A percentile compares a stretch with the other conserved stretches of the same genome.
phyloP scores from a whole-genome alignment of 2,888 invertebrate genomes.

The Pardosa pseudoannulata region DNA sequence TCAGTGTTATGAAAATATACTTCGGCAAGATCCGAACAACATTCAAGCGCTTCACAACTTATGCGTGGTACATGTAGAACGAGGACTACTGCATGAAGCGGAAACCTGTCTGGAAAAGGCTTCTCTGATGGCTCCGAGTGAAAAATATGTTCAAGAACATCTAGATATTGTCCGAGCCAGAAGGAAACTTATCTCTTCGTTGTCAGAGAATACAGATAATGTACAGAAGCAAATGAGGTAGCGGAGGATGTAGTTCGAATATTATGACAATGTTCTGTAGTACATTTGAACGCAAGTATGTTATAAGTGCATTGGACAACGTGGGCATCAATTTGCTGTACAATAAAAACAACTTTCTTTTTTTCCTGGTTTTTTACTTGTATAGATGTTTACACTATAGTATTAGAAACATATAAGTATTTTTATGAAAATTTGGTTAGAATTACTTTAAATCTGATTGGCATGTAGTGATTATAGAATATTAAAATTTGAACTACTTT shows the following conservation, averaged over 20 bases:
- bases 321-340: background rate
- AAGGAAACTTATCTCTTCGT: slow-evolving; percentile 76
- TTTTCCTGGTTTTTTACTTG: no score
- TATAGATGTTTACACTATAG: no score
- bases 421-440: no score
- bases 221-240: slow-evolving; percentile 10
- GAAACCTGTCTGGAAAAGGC: slow-evolving; percentile 90
- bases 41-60: slow-evolving; percentile 96
- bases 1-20: slow-evolving; percentile 92
- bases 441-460: no score
- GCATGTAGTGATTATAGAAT: no score
- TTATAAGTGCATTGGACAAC: background rate
- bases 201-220: background rate
- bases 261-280: no score
- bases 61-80: slow-evolving; percentile 96
- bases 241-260: background rate
- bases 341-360: background rate
- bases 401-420: no score
- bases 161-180: slow-evolving; percentile 90
- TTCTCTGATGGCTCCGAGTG: slow-evolving; percentile 85
- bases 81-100: slow-evolving; percentile 88
- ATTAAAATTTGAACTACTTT: no score
- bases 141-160: slow-evolving; percentile 94
- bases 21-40: slow-evolving; percentile 91
- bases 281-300: no score